These are phyloP conservation scores for Alloscopus bannaensis DNA, from an alignment of 2,888 invertebrate species.

Conservation along the genomic window DNA sequence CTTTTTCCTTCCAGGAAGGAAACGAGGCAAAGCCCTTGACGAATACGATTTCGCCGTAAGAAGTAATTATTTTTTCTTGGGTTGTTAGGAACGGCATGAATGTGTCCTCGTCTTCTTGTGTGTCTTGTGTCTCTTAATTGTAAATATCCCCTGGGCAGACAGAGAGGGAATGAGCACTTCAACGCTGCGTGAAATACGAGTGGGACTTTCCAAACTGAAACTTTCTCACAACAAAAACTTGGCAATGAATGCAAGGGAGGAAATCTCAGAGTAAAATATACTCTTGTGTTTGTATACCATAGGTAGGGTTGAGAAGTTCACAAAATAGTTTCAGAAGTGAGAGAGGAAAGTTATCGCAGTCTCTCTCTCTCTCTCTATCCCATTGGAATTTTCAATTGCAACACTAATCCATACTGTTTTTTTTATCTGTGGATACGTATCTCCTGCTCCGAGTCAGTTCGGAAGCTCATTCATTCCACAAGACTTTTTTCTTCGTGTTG, in stretches of 20 bases:
- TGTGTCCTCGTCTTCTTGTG: too few relatives aligned
- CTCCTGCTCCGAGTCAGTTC: background rate
- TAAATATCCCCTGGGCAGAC: background rate
- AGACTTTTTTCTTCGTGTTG: background rate
- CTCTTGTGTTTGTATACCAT: background rate
- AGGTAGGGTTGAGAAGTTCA: too few relatives aligned
- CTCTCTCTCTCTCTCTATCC: too few relatives aligned
- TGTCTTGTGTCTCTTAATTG: background rate
- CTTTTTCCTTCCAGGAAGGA: too few relatives aligned
- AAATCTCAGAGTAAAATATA: background rate
- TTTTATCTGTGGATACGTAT: background rate
- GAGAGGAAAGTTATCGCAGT: background rate
- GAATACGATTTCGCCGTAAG: too few relatives aligned
- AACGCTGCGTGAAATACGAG: background rate
- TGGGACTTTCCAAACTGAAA: slow-evolving; percentile 7
- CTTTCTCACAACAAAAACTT: background rate
- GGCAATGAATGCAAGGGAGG: background rate
- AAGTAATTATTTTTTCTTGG: too few relatives aligned
- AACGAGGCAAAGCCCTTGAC: too few relatives aligned
- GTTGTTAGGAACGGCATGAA: too few relatives aligned
- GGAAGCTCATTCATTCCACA: background rate
- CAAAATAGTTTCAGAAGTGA: background rate
- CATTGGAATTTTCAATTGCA: slow-evolving; percentile 24
- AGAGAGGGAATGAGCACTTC: background rate
- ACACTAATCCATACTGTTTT: slow-evolving; percentile 28